A percentile compares a stretch with the other conserved stretches of the same genome.
phyloP scores from a whole-genome alignment of 2,888 invertebrate species.

The Pollenia labialis region DNA sequence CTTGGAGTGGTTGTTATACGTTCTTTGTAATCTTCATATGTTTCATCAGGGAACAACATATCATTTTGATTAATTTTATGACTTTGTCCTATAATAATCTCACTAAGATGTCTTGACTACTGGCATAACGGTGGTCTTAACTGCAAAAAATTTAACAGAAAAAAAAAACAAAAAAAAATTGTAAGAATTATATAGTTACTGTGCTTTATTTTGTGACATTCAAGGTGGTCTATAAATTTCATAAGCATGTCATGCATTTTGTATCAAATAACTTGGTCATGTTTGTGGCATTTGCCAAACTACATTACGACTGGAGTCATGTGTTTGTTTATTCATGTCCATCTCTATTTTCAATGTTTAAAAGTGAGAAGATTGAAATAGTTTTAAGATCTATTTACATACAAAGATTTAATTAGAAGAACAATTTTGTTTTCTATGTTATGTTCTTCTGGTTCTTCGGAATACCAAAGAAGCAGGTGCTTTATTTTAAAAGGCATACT shows the following conservation, averaged over 20 bases:
- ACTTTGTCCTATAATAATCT: conserved; percentile 51
- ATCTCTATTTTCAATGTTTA: background rate
- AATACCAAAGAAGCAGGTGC: no score
- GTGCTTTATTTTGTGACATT: conserved; percentile 8
- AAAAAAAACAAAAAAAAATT: background rate
- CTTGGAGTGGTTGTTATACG: conserved; percentile 51
- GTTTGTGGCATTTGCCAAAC: background rate
- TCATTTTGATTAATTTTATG: conserved; percentile 77
- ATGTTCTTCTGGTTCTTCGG: no score
- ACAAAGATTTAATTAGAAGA: no score
- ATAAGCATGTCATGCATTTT: conserved; percentile 43
- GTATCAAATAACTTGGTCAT: conserved; percentile 54
- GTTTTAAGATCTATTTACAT: no score
- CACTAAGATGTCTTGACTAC: conserved; percentile 15
- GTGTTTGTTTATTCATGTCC: conserved; percentile 2
- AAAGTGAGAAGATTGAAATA: background rate
- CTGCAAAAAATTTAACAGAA: no score
- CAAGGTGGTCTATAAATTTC: conserved; percentile 44
- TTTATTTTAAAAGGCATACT: no score
- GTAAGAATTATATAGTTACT: background rate
- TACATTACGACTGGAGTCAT: background rate
- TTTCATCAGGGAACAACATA: conserved; percentile 92
- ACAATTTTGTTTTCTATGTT: no score
- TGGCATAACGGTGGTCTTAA: conserved; percentile 47
- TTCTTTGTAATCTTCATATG: conserved; percentile 85